Evolutionary conservation across 2,797 vertebrate species (phyloP), one percentile per base, ranked within the genome.

Genomic region (Australoheros facetus): DNA sequence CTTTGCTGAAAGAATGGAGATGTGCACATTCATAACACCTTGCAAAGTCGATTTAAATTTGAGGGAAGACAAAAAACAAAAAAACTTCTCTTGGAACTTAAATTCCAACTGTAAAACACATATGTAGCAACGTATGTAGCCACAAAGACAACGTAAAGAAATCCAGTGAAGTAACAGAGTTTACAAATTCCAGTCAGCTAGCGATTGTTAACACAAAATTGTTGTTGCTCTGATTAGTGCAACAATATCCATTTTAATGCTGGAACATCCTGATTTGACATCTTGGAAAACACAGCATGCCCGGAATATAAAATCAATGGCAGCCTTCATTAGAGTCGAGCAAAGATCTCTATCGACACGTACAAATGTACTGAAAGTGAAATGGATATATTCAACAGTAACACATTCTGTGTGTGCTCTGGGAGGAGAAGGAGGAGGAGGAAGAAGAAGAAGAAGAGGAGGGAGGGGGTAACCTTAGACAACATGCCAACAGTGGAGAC

Each of bases 271-370:
- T 55, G 39, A 75, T 77, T 62, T 7, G 21, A 79, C 26, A 32
- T 86, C 85, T 83, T 76, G 84, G 83, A 91, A 91, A 90, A 82
- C 79, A 75, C 78, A 55, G 78, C 81, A 64, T 92, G 88, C 86
- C 82, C 77, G 83, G 90, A 94, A 92, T 85, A 77, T 80, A 82
- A 91, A 93, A 94, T 94, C 91, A 92, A 94, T 94, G 11, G 66
- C 80, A 92, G 64, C 86, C 83, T 90, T 93, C 86, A 93, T 91
- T 91, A 89, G 87, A 84, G 81, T 77, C 26, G 14, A 83, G 85
- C 71, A 75, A 83, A 88, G 85, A 92, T 88, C 75, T 85, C 75
- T 64, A 85, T 91, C 77, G 78, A 90, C 89, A 87, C 85, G 83
- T 91, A 85, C 84, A 91, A 85, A 93, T 88, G 84, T 81, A 89